Evolutionary conservation across 2,888 invertebrate species (phyloP), one percentile per base, ranked within the genome.

Genomic region (Agrilus biguttatus): DNA sequence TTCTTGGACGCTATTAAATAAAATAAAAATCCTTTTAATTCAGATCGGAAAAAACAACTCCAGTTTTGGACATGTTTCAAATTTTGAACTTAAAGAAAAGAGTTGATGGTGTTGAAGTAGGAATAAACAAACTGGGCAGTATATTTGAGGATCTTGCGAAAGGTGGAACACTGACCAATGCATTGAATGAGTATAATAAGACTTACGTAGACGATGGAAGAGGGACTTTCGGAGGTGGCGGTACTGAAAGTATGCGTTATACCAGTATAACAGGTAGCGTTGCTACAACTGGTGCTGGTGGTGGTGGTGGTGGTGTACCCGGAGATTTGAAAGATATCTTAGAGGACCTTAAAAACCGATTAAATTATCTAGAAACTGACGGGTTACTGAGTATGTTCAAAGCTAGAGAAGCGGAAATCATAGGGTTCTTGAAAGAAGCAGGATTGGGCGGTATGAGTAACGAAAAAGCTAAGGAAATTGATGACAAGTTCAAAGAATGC

Each of bases 41-140:
- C 21, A 23, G 37, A 8, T 36, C 38, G 1, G 45, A 46, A 5
- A 48, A 47, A 36, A 21, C 65, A 50, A 47, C 61, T 1, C 69
- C 73, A 0, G 63, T 76, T 0, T 67, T 73, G 12, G 79, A 80
- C 45, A 74, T 80, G 73, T 79, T 78, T 73, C 77, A 77, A 47
- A 69, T 74, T 14, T 60, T 80, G 43, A 77, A 74, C 49, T 66
- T 80, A 1, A 71, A 72, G 1, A 78, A 80, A 48, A 69, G 81
- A 33, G 58, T 81, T 45, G 79, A 80, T 38, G 78, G 77, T 0
- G 70, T 72, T 5, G 81, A 82, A 54, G 62, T 66, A 33, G 75
- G 73, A 14, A 71, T 81, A 39, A 62, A 66, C 14, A 80, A 78
- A 58, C 59, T 79, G n/a, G 73, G 75, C 40, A 71, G 72, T 0